Base-by-base conservation (phyloP, 37 sponge, comb jelly and placozoan species). In the Oopsacas minuta region DNA sequence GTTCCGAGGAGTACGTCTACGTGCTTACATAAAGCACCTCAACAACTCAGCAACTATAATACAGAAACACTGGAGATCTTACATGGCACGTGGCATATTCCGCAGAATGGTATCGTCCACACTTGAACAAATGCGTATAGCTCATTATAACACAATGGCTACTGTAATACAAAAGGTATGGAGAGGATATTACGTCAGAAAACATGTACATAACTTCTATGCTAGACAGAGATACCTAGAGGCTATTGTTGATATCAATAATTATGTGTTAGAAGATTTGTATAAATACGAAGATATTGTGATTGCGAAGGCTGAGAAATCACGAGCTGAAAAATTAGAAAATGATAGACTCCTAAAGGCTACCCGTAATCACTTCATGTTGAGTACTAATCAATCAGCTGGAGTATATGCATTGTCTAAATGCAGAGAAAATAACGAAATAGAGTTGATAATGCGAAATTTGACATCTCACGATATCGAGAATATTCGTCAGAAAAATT, bases 131-230 rank as follows among this genome's bases (percentile, higher is more conserved):
- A 61, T 61, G 75, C 75, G 75, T 3, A 34, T 32, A n/a, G 75
- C 75, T 3, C 75, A 61, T 10, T 61, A 61, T 34, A 61, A 61
- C 30, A 34, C 75, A 20, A 61, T 61, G 75, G 75, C 75, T 3
- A 61, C 75, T n/a, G 28, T 61, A 61, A 61, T 61, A 61, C 75
- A 61, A 61, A 61, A 61, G 22, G 30, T n/a, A 61, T 61, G 75
- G 75, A 10, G 75, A 52, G 92, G 89, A 34, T 89, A 88, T 83
- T 92, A 61, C 86, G 88, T 88, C 15, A 39, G 92, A 38, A 89
- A 83, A 37, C 89, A 87, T 32, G 86, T 89, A 37, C 84, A 83
- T 81, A 42, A 89, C 81, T 92, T 87, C 85, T 89, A 92, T 51
- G 86, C 89, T 0, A 86, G 86, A 15, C 86, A 87, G 83, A 37